Conservation (phyloP, 1,140 invertebrate species). For the Schlechtendalia chinensis region DNA sequence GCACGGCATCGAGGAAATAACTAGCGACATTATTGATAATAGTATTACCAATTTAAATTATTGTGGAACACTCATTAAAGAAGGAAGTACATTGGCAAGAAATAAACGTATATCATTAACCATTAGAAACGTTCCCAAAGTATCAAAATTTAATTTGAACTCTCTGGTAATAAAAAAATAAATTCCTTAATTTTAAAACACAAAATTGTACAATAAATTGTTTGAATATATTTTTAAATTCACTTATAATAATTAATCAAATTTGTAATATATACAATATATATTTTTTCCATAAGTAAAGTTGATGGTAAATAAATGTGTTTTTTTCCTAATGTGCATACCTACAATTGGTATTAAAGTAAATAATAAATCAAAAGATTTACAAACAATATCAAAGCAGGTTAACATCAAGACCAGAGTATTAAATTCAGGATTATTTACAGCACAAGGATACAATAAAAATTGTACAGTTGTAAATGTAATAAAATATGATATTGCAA, state of each 20-base stretch:
- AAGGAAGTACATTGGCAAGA: conserved; percentile 63
- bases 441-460: conserved; percentile 3
- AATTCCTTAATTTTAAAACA: conserved; percentile 6
- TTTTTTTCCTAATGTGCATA: conserved; percentile 27
- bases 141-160: conserved; percentile 65
- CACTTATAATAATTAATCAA: conserved; percentile 30
- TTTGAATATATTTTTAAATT: conserved; percentile 39
- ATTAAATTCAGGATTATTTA: conserved; percentile 26
- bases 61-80: conserved; percentile 61
- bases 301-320: conserved; percentile 17
- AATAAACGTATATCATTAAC: conserved; percentile 84
- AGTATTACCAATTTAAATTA: conserved; percentile 68
- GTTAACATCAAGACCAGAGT: conserved; percentile 20
- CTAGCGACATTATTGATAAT: conserved; percentile 68
- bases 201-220: conserved; percentile 31
- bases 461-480: conserved; percentile 15
- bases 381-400: conserved; percentile 45
- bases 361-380: conserved; percentile 17
- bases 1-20: conserved; percentile 82
- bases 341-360: conserved; percentile 19
- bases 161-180: conserved; percentile 53
- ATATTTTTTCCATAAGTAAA: conserved; percentile 32
- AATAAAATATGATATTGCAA: conserved; percentile 40
- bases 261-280: conserved; percentile 44
- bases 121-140: conserved; percentile 90